Percentiles rank a stretch among this genome's conserved stretches.
Conservation (phyloP, 1,140 invertebrate species). For the Leptopilina clavipes region DNA sequence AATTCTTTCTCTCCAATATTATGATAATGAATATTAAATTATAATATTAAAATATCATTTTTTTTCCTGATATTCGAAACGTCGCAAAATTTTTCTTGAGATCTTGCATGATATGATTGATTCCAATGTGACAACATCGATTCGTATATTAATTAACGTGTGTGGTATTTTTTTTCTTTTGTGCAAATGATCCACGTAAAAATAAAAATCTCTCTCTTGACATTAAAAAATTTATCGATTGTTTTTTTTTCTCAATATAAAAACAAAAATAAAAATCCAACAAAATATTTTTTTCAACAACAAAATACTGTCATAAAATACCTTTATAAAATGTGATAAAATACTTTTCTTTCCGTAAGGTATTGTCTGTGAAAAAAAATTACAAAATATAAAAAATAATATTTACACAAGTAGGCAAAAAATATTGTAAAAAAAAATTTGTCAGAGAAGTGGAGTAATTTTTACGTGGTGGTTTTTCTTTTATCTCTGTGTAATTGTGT, state of each 20-base stretch:
- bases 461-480: neutral
- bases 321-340: conserved; percentile 7
- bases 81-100: neutral
- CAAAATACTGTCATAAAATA: conserved; percentile 21
- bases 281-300: neutral
- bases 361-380: neutral
- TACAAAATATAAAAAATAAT: neutral
- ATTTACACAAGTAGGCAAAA: neutral
- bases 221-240: neutral
- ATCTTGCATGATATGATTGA: conserved; percentile 23
- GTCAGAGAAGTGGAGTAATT: conserved; percentile 7
- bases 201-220: neutral
- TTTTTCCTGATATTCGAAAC: too few species aligned
- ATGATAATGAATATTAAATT: too few species aligned
- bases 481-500: neutral
- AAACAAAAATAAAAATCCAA: neutral
- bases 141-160: neutral
- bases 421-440: neutral
- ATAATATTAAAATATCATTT: too few species aligned
- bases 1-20: neutral
- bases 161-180: neutral
- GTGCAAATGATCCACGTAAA: conserved; percentile 4
- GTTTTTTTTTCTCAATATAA: neutral
- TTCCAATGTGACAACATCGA: conserved; percentile 14
- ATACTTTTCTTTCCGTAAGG: neutral